Base-by-base conservation (phyloP, 2,797 vertebrate species). In the Cyprinella venusta region DNA sequence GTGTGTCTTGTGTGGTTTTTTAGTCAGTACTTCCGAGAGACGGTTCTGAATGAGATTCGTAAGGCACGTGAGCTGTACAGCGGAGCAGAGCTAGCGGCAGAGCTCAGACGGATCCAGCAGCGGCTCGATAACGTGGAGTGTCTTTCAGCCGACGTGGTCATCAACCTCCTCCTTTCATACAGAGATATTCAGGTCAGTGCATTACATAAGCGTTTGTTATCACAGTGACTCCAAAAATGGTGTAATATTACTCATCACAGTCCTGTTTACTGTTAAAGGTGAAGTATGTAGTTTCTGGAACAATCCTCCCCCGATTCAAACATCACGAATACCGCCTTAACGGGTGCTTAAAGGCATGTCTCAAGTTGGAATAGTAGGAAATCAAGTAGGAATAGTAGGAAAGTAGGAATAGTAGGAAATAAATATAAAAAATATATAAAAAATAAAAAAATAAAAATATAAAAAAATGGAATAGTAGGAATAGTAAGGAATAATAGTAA, bases 161-260 rank as follows among this genome's bases (percentile, higher is more conserved):
- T 99, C 92, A 99, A 98, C 90, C 93, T 99, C 85, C 94, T 99
- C 78, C 94, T 99, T 90, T 99, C 98, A 7, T 99, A 99, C 93
- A 94, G 98, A 91, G 98, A 99, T 90, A 98, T 99, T 87, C 98
- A 99, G 97, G 97, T 99, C 92, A 82, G 1, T n/a, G 8, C 26
- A 64, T 71, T n/a, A 19, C 45, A n/a, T 2, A 12, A 18, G 5
- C 52, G 15, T 16, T 2, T 45, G 42, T 2, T 63, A 24, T 45
- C 54, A 61, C n/a, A 76, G 24, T 8, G 36, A 26, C 21, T 59
- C 21, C 19, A 18, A 40, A 63, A 24, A 13, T 12, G 4, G 3
- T 30, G 24, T 30, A 10, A 10, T 50, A 52, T 19, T 21, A 72
- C 19, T 45, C 7, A 26, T 40, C 19, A 59, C 21, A 24, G 24